Evolutionary conservation across 2,113 vertebrate genomes (phyloP), one percentile per base, ranked within the genome.

Genomic region (Cinclus cinclus): DNA sequence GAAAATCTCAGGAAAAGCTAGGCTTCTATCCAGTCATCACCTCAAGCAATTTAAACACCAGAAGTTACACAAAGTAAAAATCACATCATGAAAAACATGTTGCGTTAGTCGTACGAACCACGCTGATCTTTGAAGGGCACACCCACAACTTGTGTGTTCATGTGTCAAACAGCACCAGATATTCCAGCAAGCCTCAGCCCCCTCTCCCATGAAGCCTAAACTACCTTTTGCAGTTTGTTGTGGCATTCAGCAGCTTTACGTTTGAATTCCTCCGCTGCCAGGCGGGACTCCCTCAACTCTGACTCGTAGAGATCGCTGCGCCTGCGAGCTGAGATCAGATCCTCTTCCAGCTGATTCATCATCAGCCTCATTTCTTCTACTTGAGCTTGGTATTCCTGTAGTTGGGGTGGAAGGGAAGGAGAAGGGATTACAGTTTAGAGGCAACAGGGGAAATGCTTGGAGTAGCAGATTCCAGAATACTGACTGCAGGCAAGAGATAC

Each of bases 331-430:
- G 99, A 99, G 24, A 99, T 99, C 56, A 99, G 99, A 95, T 99
- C 99, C 95, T 99, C 99, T 94, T 99, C 99, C 97, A 99, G 95
- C 35, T 99, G 99, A 84, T 99, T 98, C 97, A 99, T 99, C 97
- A 99, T 99, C 80, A 99, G 97, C 70, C 98, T 98, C 99, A 99
- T 99, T 91, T 99, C 99, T 92, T 99, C 99, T 81, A 99, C 97
- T 96, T 99, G 99, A 87, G 99, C 99, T 89, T 99, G 99, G 95
- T 99, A 99, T 86, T 99, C 99, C 99, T 99, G 88, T 15, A 89
- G 90, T 82, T 52, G 68, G 33, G 52, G 83, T 77, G 73, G 60
- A 95, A 95, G 63, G 13, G 49, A 62, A 89, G 76, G 87, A 95
- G 31, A 94, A 78, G 37, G 68, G 15, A 49, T 83, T 64, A 85